Base-by-base conservation (phyloP, 2,797 vertebrate genomes). In the Manis pentadactyla region DNA sequence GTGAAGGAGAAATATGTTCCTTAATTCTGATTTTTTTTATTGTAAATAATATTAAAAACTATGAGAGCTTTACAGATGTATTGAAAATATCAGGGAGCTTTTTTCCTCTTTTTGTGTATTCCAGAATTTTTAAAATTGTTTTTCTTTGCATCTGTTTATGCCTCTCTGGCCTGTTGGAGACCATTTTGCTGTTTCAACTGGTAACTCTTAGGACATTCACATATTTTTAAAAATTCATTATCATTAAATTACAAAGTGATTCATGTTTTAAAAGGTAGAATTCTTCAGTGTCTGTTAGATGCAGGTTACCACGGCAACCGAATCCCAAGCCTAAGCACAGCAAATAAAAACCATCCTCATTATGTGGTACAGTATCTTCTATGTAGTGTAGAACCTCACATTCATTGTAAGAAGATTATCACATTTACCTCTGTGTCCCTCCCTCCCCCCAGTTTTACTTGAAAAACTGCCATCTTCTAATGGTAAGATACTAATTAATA, bases 281-380 rank as follows among this genome's bases (percentile, higher is more conserved):
- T 88, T 42, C 81, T 85, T 94, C 61, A 55, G 6, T 94, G 31
- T 95, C 77, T 86, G 49, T 93, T 89, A 87, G 78, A 64, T 95
- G 63, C 69, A 55, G 23, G 93, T 97, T 97, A 37, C 74, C 86
- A 63, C 97, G 94, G 93, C 81, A 97, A 93, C 93, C 37, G 93
- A 95, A 96, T 95, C 87, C 42, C 63, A 85, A 17, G 57, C 68
- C 68, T 78, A 42, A 90, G 29, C 27, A 63, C 51, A 75, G 73
- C 81, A 93, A 88, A 92, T 94, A 81, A 90, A 95, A 93, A 96
- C 18, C 49, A 74, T 68, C 3, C 0, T 95, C 19, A 37, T 93
- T 27, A 21, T 31, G 27, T 73, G 53, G 31, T 46, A 0, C 61
- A 23, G 14, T 92, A 5, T 63, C 64, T 94, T 73, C 68, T 75